These are phyloP conservation scores for Drosophila paulistorum DNA, from an alignment of 1,140 invertebrate genomes.

Conservation along the genomic window DNA sequence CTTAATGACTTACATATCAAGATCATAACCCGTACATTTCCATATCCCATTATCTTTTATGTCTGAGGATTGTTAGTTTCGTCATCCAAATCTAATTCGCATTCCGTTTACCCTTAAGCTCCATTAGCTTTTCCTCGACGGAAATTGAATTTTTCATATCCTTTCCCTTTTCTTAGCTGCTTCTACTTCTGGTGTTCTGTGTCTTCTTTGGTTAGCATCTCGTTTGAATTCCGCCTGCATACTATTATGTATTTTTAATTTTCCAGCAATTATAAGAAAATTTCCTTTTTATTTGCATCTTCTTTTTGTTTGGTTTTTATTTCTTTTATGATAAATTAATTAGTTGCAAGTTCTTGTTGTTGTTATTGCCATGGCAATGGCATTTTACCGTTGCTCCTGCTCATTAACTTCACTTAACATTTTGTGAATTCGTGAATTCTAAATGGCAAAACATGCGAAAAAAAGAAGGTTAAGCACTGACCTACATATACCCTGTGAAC, in stretches of 20 bases:
- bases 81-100: not conserved
- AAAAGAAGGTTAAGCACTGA: not conserved
- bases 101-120: constrained; percentile 10
- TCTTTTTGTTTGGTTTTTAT: constrained; percentile 4
- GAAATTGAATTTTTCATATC: constrained; percentile 71
- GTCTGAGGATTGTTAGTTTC: not conserved
- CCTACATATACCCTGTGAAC: not conserved
- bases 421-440: constrained; percentile 69
- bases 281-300: constrained; percentile 36
- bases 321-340: constrained; percentile 73
- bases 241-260: constrained; percentile 50
- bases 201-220: not conserved
- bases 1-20: not conserved
- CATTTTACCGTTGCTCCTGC: constrained; percentile 44
- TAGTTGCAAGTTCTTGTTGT: constrained; percentile 63
- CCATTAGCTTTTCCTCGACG: constrained; percentile 42
- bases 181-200: not conserved
- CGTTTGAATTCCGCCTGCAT: constrained; percentile 14
- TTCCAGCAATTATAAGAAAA: constrained; percentile 64
- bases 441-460: constrained; percentile 39
- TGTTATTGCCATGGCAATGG: constrained; percentile 20
- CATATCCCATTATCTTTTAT: constrained; percentile 1
- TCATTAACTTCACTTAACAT: constrained; percentile 78
- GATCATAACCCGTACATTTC: not conserved
- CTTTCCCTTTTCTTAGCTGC: constrained; percentile 6